Percentiles rank a stretch among this genome's conserved stretches.
These are phyloP conservation scores for Pectinophora gossypiella DNA, from an alignment of 1,140 invertebrate species.

Conservation along the genomic window DNA sequence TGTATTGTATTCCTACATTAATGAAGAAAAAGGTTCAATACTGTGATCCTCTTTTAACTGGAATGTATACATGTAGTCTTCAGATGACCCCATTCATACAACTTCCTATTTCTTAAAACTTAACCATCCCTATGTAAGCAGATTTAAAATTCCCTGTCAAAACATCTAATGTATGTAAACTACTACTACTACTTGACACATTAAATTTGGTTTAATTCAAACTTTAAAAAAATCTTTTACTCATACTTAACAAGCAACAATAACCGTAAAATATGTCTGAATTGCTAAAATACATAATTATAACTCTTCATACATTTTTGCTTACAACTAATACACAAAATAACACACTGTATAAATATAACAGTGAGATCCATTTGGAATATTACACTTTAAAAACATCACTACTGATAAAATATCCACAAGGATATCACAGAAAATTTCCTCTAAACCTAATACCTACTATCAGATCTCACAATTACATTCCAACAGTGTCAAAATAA, in stretches of 20 bases:
- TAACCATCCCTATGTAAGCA: not conserved
- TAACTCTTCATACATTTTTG: conserved; percentile 26
- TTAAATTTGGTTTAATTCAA: conserved; percentile 35
- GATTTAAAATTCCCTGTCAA: conserved; percentile 12
- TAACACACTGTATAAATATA: conserved; percentile 46
- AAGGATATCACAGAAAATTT: conserved; percentile 51
- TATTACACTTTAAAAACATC: conserved; percentile 22
- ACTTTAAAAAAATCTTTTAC: conserved; percentile 20
- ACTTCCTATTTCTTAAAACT: not conserved
- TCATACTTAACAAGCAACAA: conserved; percentile 27
- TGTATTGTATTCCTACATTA: too few species aligned
- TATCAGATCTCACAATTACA: conserved; percentile 65
- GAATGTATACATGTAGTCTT: too few species aligned
- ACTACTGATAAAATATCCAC: conserved; percentile 46
- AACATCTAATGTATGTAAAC: not conserved
- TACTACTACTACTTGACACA: conserved; percentile 30
- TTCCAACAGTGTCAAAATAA: conserved; percentile 38
- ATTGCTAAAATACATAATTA: conserved; percentile 28
- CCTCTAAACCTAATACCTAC: conserved; percentile 34
- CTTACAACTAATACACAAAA: conserved; percentile 20
- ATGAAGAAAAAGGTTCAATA: too few species aligned
- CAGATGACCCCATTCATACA: too few species aligned
- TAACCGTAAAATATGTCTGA: conserved; percentile 29
- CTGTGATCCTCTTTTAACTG: too few species aligned
- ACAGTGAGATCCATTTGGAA: conserved; percentile 57